Percentiles rank a stretch among this genome's conserved stretches.
Conservation (phyloP, 92 coral and sea anemone genomes). For the Epizoanthus rinbou region DNA sequence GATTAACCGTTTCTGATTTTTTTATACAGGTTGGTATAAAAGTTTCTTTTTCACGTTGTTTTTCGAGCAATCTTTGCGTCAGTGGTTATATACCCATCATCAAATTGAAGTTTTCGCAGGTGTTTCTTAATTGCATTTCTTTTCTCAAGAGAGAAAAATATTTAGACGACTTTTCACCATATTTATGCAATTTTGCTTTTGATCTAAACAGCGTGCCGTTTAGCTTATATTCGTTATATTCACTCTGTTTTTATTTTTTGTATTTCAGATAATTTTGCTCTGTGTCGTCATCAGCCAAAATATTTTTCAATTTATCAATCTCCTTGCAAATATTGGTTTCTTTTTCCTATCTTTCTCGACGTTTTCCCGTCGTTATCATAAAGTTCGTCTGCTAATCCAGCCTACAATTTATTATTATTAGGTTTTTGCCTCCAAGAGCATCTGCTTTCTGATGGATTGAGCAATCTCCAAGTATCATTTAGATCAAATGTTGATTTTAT, state of each 20-base stretch:
- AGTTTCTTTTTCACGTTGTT: too few relatives aligned
- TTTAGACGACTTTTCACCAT: too few relatives aligned
- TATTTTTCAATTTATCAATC: background rate
- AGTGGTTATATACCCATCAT: too few relatives aligned
- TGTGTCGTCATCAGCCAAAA: conserved; percentile 14
- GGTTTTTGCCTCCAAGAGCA: background rate
- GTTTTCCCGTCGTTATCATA: conserved; percentile 8
- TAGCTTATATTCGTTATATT: conserved; percentile 31
- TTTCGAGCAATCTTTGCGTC: too few relatives aligned
- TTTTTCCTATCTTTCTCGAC: background rate
- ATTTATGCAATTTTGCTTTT: conserved; percentile 47
- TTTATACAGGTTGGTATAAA: too few relatives aligned
- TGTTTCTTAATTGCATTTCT: too few relatives aligned
- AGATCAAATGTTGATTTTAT: background rate
- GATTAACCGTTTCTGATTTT: too few relatives aligned
- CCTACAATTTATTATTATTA: conserved; percentile 9
- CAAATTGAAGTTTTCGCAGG: too few relatives aligned
- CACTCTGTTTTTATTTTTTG: background rate
- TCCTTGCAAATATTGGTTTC: background rate
- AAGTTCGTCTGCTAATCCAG: conserved; percentile 30
- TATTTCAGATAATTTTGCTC: conserved; percentile 8
- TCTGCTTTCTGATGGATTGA: background rate
- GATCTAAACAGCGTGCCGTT: conserved; percentile 42
- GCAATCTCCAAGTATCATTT: conserved; percentile 24
- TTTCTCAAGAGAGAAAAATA: too few relatives aligned